These are phyloP conservation scores for Drosophila nebulosa DNA, from an alignment of 1,140 invertebrate genomes.

Conservation along the genomic window DNA sequence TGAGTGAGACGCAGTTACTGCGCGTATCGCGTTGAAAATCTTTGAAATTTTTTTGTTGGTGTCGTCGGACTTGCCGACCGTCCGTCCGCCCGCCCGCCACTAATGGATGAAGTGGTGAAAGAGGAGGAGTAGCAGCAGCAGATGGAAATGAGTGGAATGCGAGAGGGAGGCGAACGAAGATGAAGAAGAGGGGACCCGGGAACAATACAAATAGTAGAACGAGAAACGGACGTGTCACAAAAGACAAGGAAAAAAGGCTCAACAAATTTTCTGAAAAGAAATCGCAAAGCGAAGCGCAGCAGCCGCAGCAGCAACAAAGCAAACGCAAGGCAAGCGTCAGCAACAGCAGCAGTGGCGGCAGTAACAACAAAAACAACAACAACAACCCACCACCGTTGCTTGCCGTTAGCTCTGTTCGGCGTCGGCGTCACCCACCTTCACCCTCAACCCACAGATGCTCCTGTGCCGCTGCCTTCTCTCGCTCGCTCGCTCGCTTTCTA, in stretches of 20 bases:
- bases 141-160: not conserved
- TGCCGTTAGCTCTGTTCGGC: conserved; percentile 26
- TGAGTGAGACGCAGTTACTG: conserved; percentile 47
- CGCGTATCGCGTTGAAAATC: conserved; percentile 71
- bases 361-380: conserved; percentile 3
- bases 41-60: conserved; percentile 63
- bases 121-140: conserved; percentile 7
- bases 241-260: conserved; percentile 57
- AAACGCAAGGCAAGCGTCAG: conserved; percentile 46
- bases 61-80: conserved; percentile 7
- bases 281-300: conserved; percentile 64
- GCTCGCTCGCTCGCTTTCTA: conserved; percentile 5
- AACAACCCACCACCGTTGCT: conserved; percentile 45
- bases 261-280: conserved; percentile 76
- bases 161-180: conserved; percentile 19
- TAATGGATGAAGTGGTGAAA: conserved; percentile 17
- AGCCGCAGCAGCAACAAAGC: conserved; percentile 44
- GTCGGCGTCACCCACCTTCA: conserved; percentile 42
- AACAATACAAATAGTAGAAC: conserved; percentile 56
- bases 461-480: conserved; percentile 1
- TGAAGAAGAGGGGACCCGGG: conserved; percentile 17
- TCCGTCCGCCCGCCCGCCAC: not conserved
- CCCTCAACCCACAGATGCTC: conserved; percentile 44
- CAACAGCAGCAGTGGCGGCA: conserved; percentile 28
- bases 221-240: conserved; percentile 24